These are phyloP conservation scores for Tupaia chinensis DNA, from an alignment of 2,113 vertebrate genomes.

Conservation along the genomic window DNA sequence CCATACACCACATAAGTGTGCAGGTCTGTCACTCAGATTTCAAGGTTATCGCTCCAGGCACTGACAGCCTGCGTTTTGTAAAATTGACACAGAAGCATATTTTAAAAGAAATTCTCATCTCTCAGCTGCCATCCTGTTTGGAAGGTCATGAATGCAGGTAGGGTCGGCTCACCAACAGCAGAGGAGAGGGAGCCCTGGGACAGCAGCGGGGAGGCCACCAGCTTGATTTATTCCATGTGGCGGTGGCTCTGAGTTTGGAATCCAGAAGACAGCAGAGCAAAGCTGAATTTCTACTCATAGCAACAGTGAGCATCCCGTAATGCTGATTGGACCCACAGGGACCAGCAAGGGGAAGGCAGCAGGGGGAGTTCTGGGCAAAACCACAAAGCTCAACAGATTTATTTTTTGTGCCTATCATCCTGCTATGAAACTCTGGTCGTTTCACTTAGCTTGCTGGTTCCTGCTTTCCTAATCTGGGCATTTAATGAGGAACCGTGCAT, in stretches of 20 bases:
- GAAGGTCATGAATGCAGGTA: neutral
- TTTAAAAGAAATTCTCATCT: neutral
- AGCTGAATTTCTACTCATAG: too few relatives aligned
- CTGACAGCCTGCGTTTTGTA: neutral
- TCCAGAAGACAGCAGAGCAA: neutral
- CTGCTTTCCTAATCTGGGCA: accelerated
- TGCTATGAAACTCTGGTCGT: accelerated
- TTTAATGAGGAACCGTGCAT: neutral
- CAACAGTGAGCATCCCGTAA: accelerated
- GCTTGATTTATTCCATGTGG: accelerated
- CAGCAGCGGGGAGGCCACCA: accelerated
- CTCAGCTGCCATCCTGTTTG: accelerated
- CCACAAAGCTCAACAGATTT: accelerated
- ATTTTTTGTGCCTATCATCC: accelerated
- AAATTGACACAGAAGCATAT: neutral
- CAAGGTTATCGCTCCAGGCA: neutral
- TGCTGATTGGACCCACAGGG: accelerated
- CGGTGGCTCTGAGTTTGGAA: accelerated
- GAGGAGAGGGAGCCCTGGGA: too few relatives aligned
- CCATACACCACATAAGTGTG: neutral
- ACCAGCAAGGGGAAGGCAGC: accelerated
- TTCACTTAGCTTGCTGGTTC: too few relatives aligned
- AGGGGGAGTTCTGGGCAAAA: accelerated
- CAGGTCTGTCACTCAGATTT: neutral
- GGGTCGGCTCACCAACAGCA: too few relatives aligned